A percentile compares a stretch with the other conserved stretches of the same genome.
Evolutionary conservation across 2,888 invertebrate genomes (phyloP).

Genomic region (Epicampocera succincta): DNA sequence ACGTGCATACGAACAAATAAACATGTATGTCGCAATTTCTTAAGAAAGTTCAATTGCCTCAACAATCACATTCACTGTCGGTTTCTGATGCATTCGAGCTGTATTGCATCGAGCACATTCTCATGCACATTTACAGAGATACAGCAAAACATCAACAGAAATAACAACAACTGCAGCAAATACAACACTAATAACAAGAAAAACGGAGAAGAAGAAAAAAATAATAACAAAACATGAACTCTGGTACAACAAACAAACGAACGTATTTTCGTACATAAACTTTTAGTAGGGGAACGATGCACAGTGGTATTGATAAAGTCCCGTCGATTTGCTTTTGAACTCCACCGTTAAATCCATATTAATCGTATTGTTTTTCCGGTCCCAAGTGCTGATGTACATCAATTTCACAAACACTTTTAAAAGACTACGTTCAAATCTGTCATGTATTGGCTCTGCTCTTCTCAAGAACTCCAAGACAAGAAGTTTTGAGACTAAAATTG

Average conservation of each 20-base stretch:
- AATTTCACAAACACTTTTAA: no score
- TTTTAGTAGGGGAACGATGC: constrained; percentile 9
- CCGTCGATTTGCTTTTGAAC: no score
- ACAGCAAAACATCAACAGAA: constrained; percentile 49
- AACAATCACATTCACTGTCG: constrained; percentile 80
- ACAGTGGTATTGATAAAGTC: no score
- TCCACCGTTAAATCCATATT: no score
- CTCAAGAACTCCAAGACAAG: no score
- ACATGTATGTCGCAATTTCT: constrained; percentile 79
- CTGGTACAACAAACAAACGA: constrained; percentile 56
- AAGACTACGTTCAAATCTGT: no score
- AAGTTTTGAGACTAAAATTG: no score
- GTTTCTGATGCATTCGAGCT: constrained; percentile 72
- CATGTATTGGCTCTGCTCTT: no score
- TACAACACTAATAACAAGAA: constrained; percentile 40
- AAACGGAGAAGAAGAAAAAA: constrained; percentile 28
- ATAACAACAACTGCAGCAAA: constrained; percentile 31
- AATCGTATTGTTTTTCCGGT: no score
- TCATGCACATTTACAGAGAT: constrained; percentile 21
- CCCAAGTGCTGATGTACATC: no score
- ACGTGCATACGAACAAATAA: neutral
- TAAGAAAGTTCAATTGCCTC: constrained; percentile 81
- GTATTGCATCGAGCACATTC: constrained; percentile 48
- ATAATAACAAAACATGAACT: constrained; percentile 69
- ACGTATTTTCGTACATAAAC: constrained; percentile 21